Evolutionary conservation across 2,113 vertebrate species (phyloP), one percentile per base, ranked within the genome.

Genomic region (Proteles cristata): DNA sequence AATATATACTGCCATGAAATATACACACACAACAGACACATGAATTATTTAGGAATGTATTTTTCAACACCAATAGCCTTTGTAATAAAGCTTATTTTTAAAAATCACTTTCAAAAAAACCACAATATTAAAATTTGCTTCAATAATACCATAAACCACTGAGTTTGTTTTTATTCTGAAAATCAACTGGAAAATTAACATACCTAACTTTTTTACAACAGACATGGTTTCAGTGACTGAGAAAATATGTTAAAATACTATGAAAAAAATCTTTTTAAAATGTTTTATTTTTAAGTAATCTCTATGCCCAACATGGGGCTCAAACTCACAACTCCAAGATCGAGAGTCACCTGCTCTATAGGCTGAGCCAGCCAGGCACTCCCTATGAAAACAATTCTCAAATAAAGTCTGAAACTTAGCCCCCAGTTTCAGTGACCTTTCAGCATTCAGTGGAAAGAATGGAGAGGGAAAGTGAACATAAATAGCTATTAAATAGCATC

Each of bases 151-250:
- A 15, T 66, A 50, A 94, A 43, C 23, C 61, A 69, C 8, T 50
- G 16, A 35, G 58, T 69, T 82, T 73, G 5, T 33, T 87, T 93
- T 66, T 6, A 63, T 76, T 88, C 68, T 84, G 15, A 90, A 94
- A 86, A 81, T 82, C 73, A 89, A 25, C 17, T 83, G 68, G 66
- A 88, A 88, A 92, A 82, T 55, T 14, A 96, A 77, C 16, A 28
- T 31, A 63, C 12, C 35, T 76, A 93, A 61, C 21, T 39, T 68
- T 39, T 68, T 83, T 74, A 73, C 14, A 68, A 74, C 43, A 76
- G 14, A 92, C 74, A n/a, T 63, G 9, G 93, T 77, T 35, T 63
- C 7, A 95, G 19, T 2, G 2, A 68, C 39, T 66, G 58, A 53
- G 21, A 53, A 93, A 92, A 58, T 7, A 26, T 71, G 16, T 71